phyloP scores from a whole-genome alignment of 2,113 vertebrate species.

The Zapornia atra region DNA sequence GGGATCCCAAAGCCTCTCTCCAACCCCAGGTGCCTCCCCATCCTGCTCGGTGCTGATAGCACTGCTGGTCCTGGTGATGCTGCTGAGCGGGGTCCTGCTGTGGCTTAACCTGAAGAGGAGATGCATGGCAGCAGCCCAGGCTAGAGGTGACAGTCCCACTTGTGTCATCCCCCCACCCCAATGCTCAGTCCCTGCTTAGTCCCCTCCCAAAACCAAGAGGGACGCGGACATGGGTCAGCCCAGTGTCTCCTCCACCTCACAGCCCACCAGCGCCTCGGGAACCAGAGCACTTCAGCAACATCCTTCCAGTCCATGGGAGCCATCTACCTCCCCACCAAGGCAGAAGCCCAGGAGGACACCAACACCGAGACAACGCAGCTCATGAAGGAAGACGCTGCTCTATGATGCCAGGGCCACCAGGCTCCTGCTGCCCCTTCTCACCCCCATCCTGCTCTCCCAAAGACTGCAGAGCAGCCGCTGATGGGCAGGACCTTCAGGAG shows the following conservation, averaged over 20 bases:
- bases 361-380: not conserved
- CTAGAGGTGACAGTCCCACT: not conserved
- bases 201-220: not conserved
- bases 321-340: not conserved
- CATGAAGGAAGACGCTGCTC: not conserved
- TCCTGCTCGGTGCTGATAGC: not conserved
- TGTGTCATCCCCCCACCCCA: no score
- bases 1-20: fast-evolving
- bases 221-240: fast-evolving
- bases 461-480: not conserved
- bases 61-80: not conserved
- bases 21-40: not conserved
- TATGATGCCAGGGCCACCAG: fast-evolving
- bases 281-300: fast-evolving
- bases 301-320: not conserved
- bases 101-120: not conserved
- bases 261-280: not conserved
- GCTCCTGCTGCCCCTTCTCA: not conserved
- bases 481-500: not conserved
- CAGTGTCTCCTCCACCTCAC: fast-evolving
- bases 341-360: fast-evolving
- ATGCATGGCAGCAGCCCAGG: not conserved
- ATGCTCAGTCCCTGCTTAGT: fast-evolving
- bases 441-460: not conserved
- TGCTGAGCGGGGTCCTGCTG: not conserved